These are phyloP conservation scores for Lochmaea crataegi DNA, from an alignment of 2,888 invertebrate genomes.

Conservation along the genomic window DNA sequence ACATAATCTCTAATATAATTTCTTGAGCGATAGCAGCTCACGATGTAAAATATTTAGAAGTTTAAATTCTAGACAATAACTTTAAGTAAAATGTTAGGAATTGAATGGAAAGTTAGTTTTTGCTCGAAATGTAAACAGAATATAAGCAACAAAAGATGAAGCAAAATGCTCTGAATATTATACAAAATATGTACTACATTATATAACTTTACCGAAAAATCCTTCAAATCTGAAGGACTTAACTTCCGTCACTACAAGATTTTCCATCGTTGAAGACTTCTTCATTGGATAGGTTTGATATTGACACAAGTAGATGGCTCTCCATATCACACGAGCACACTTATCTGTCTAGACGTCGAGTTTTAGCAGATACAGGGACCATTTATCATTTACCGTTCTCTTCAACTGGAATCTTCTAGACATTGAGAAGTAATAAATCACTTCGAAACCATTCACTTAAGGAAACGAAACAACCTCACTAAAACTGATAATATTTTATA, in stretches of 20 bases:
- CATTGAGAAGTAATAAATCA: slow-evolving; percentile 20
- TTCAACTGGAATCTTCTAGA: slow-evolving; percentile 4
- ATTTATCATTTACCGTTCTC: slow-evolving; percentile 22
- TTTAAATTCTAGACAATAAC: too few species aligned
- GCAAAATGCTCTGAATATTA: too few species aligned
- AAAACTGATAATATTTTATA: slow-evolving; percentile 10
- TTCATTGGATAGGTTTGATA: slow-evolving; percentile 21
- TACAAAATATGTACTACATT: too few species aligned
- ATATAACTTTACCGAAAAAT: not conserved
- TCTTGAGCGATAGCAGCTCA: too few species aligned
- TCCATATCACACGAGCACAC: slow-evolving; percentile 21
- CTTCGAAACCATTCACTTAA: slow-evolving; percentile 1
- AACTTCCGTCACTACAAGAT: slow-evolving; percentile 7
- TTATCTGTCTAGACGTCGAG: slow-evolving; percentile 16
- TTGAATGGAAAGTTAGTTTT: too few species aligned
- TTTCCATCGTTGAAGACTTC: slow-evolving; percentile 16
- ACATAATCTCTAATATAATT: too few species aligned
- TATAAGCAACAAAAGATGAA: too few species aligned
- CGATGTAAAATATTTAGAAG: too few species aligned
- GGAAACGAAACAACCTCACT: not conserved
- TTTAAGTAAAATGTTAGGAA: too few species aligned
- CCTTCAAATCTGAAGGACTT: not conserved
- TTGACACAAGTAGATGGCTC: slow-evolving; percentile 26
- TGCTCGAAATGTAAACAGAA: too few species aligned
- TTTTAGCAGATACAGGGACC: slow-evolving; percentile 7